phyloP scores from a whole-genome alignment of 2,888 invertebrate species.

The Platerodrilus igneus region DNA sequence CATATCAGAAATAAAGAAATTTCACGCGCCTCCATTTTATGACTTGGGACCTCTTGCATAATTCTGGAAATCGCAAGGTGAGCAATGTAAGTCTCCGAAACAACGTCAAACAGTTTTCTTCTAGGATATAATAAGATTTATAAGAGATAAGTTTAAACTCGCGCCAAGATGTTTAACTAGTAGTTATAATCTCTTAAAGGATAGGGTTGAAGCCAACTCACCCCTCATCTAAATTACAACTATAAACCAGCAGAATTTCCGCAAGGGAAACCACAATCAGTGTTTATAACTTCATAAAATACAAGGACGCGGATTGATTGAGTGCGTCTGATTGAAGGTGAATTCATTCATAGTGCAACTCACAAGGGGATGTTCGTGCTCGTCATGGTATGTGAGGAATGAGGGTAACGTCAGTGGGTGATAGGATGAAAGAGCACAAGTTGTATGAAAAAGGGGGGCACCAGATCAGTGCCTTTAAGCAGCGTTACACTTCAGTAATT shows the following conservation, averaged over 20 bases:
- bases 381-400: slow-evolving; percentile 22
- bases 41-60: too few species aligned
- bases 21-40: too few species aligned
- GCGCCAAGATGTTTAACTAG: too few species aligned
- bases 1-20: too few species aligned
- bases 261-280: slow-evolving; percentile 33
- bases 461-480: slow-evolving; percentile 27
- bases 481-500: slow-evolving; percentile 33
- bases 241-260: slow-evolving; percentile 20
- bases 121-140: too few species aligned
- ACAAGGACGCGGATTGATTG: slow-evolving; percentile 34
- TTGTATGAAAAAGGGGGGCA: slow-evolving; percentile 22
- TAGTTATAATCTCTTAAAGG: too few species aligned
- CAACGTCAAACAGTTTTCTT: too few species aligned
- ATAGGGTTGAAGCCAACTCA: too few species aligned
- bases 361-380: slow-evolving; percentile 24
- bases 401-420: slow-evolving; percentile 24
- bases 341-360: slow-evolving; percentile 27
- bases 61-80: too few species aligned
- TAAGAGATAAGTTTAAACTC: too few species aligned
- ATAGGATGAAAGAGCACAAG: slow-evolving; percentile 20
- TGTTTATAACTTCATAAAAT: slow-evolving; percentile 39
- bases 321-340: slow-evolving; percentile 34
- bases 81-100: too few species aligned
- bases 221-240: too few species aligned